phyloP scores from a whole-genome alignment of 2,113 vertebrate genomes.

The Chlorodrepanis virens region DNA sequence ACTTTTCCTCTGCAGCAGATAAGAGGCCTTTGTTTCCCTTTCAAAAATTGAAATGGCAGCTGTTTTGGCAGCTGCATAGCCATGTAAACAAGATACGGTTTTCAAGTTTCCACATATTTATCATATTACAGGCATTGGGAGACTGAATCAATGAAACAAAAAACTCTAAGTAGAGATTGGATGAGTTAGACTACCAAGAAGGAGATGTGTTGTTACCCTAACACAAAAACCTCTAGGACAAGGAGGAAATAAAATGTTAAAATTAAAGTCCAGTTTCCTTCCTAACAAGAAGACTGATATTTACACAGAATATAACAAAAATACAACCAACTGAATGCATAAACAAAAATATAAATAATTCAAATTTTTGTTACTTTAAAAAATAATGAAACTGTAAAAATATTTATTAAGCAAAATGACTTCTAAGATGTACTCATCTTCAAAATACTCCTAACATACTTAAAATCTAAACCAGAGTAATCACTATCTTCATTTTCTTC shows the following conservation, averaged over 20 bases:
- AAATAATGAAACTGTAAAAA: neutral
- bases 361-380: neutral
- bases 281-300: neutral
- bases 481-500: neutral
- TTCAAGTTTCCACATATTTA: constrained; percentile 63
- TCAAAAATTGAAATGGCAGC: constrained; percentile 51
- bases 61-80: constrained; percentile 62
- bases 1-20: constrained; percentile 45
- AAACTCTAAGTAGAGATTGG: constrained; percentile 1
- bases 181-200: neutral
- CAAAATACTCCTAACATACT: neutral
- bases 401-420: neutral
- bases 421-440: neutral
- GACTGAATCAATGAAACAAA: constrained; percentile 51
- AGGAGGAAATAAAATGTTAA: neutral
- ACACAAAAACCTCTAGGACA: neutral
- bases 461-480: neutral
- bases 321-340: neutral
- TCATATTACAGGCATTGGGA: constrained; percentile 39
- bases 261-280: neutral
- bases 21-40: constrained; percentile 52
- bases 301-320: neutral
- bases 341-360: neutral
- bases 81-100: constrained; percentile 63
- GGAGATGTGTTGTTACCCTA: neutral